Base-by-base conservation (phyloP, 2,113 vertebrate species). In the Podiceps cristatus region DNA sequence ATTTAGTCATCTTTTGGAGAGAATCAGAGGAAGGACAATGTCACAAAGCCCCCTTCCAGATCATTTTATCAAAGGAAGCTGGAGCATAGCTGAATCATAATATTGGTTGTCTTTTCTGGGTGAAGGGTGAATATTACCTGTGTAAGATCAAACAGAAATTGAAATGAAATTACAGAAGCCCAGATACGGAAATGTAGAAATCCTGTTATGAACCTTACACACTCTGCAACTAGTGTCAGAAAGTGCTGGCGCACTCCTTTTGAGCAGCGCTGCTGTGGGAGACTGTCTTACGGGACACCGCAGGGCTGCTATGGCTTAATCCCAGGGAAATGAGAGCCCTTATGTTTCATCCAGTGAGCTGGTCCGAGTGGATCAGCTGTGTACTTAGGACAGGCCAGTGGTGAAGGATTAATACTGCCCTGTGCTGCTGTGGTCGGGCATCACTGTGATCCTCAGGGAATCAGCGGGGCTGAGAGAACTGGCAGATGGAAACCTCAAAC, bases 161-260 rank as follows among this genome's bases (percentile, higher is more conserved):
- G 13, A 58, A 84, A 53, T n/a, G 22, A 62, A 88, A 66, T 74
- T 83, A 37, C 1, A 50, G 81, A 84, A 58, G 8, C 11, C 24
- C 14, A 25, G 50, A n/a, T 73, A 22, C 1, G 6, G 28, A 78
- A 82, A 59, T 45, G 18, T 42, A 85, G 58, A 62, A 81, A 33
- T 59, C 37, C 24, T 82, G 8, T 72, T 72, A 22, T 22, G 58
- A 73, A 11, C 31, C 8, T 13, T 31, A 75, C 58, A 24, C 16
- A 3, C 82, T 74, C 33, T 53, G 31, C 1, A 1, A 2, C 19
- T 28, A 5, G 5, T 8, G 50, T 33, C 4, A 2, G 78, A 49
- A 74, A 62, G 64, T 10, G 4, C 24, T 40, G 35, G 31, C 2
- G 3, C 4, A 33, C 7, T 12, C 13, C 13, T 42, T 83, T 35